Percentiles rank a stretch among this genome's conserved stretches.
These are phyloP conservation scores for Apostichopus japonicus DNA, from an alignment of 35 echinoderm and acorn worm genomes.

Conservation along the genomic window DNA sequence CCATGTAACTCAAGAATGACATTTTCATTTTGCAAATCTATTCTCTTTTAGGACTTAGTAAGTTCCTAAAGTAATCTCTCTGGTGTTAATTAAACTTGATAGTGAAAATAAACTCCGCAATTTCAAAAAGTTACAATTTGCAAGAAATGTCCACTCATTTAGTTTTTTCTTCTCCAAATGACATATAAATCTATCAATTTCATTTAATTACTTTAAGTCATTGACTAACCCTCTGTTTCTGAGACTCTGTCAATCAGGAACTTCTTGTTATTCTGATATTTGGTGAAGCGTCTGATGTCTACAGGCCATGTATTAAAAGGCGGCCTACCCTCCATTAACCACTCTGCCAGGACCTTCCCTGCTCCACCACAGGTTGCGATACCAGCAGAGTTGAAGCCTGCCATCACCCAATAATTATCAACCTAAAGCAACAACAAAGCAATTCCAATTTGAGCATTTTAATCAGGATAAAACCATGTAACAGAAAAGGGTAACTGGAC, in stretches of 20 bases:
- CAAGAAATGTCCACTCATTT: too few relatives aligned
- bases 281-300: conserved; percentile 73
- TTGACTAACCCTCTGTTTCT: conserved; percentile 81
- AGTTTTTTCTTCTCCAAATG: too few relatives aligned
- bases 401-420: conserved; percentile 80
- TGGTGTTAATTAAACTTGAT: too few relatives aligned
- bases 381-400: conserved; percentile 77
- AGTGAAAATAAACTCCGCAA: too few relatives aligned
- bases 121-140: too few relatives aligned
- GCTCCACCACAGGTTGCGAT: conserved; percentile 72
- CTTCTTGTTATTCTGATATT: conserved; percentile 89
- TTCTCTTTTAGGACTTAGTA: too few relatives aligned
- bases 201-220: neutral
- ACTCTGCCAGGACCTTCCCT: conserved; percentile 83
- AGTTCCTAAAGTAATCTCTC: too few relatives aligned
- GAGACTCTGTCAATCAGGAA: conserved; percentile 82
- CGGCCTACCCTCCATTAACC: conserved; percentile 75
- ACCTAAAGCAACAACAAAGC: conserved; percentile 40
- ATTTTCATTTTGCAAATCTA: too few relatives aligned
- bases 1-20: too few relatives aligned
- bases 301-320: conserved; percentile 61
- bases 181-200: neutral
- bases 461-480: too few relatives aligned
- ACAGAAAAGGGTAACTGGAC: too few relatives aligned
- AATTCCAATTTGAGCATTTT: too few relatives aligned